Percentiles rank a stretch among this genome's conserved stretches.
phyloP scores from a whole-genome alignment of 2,113 vertebrate genomes.

The Geococcyx californianus region DNA sequence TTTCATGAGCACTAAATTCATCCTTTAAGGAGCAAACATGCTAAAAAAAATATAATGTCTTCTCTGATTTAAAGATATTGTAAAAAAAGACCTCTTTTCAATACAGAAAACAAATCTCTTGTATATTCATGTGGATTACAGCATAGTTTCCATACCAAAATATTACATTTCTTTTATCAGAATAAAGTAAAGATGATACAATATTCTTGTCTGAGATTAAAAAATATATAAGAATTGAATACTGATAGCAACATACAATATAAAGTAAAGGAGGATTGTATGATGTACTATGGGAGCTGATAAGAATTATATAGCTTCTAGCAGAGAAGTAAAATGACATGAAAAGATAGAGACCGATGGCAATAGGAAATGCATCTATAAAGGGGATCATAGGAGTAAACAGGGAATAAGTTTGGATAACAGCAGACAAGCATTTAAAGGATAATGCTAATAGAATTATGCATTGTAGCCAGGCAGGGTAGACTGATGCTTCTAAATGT shows the following conservation, averaged over 20 bases:
- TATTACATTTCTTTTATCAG: slow-evolving; percentile 73
- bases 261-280: slow-evolving; percentile 5
- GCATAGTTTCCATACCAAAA: slow-evolving; percentile 66
- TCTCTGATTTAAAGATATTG: slow-evolving; percentile 66
- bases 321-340: slow-evolving; percentile 53
- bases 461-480: slow-evolving; percentile 32
- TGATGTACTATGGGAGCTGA: slow-evolving; percentile 44
- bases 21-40: slow-evolving; percentile 36
- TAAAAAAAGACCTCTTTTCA: slow-evolving; percentile 47
- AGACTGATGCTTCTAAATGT: slow-evolving; percentile 38
- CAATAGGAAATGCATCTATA: slow-evolving; percentile 58
- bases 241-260: slow-evolving; percentile 55
- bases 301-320: slow-evolving; percentile 64
- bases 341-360: slow-evolving; percentile 67
- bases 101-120: slow-evolving; percentile 55
- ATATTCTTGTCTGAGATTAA: slow-evolving; percentile 68
- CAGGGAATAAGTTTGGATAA: slow-evolving; percentile 49
- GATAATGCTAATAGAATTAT: slow-evolving; percentile 72
- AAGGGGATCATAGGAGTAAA: slow-evolving; percentile 56
- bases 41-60: slow-evolving; percentile 6
- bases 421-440: slow-evolving; percentile 52
- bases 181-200: slow-evolving; percentile 68
- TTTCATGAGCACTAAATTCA: slow-evolving; percentile 43
- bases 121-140: slow-evolving; percentile 66
- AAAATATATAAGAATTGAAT: slow-evolving; percentile 66